phyloP scores from a whole-genome alignment of 2,888 invertebrate genomes.

The Microdon myrmicae region DNA sequence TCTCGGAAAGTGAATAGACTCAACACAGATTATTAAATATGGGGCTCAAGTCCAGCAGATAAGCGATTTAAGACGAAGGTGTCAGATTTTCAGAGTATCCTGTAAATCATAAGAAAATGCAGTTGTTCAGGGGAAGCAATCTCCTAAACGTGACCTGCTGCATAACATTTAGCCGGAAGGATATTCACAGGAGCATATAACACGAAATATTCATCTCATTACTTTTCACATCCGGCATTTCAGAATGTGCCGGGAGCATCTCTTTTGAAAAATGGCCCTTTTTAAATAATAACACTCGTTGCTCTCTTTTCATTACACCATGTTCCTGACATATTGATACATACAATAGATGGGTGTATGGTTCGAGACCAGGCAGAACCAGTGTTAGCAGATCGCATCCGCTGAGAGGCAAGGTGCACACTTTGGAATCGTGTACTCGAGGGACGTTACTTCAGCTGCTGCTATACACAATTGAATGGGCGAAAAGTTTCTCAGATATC shows the following conservation, averaged over 20 bases:
- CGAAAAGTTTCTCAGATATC: conserved; percentile 26
- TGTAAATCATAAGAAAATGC: too few species aligned
- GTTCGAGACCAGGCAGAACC: conserved; percentile 19
- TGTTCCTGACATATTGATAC: conserved; percentile 14
- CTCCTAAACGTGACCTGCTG: too few species aligned
- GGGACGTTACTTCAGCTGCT: conserved; percentile 19
- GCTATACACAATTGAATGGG: conserved; percentile 10
- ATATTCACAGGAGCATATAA: conserved; percentile 35
- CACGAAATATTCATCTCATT: conserved; percentile 47
- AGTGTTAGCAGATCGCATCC: conserved; percentile 3
- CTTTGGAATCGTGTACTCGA: conserved; percentile 30
- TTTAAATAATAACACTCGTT: conserved; percentile 49
- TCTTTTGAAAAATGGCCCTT: conserved; percentile 39
- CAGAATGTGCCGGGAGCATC: conserved; percentile 1
- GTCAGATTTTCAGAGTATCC: too few species aligned
- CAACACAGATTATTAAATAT: too few species aligned
- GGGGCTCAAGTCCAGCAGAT: too few species aligned
- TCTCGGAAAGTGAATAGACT: too few species aligned
- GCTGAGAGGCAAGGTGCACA: conserved; percentile 9
- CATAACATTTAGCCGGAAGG: conserved; percentile 17
- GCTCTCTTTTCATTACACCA: conserved; percentile 21
- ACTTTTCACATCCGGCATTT: conserved; percentile 36
- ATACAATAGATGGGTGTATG: conserved; percentile 7
- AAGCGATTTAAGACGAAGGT: too few species aligned
- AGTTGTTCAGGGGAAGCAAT: too few species aligned